Base-by-base conservation (phyloP, 2,113 vertebrate genomes). In the Haliaeetus leucogaster region DNA sequence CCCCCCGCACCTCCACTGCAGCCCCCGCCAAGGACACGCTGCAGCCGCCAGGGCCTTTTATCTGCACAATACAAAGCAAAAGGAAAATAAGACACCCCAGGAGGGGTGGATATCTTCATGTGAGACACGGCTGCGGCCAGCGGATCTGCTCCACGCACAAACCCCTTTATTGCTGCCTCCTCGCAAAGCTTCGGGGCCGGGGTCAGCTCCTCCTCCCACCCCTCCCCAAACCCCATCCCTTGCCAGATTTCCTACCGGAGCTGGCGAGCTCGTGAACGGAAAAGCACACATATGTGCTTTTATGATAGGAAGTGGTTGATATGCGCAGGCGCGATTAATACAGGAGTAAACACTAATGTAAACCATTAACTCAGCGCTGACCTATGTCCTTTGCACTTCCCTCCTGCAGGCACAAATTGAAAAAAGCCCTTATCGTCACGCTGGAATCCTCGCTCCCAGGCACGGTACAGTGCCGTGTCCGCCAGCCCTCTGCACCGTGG, bases 361-460 rank as follows among this genome's bases (percentile, higher is more conserved):
- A 96, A 95, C 82, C 92, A 97, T 97, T 97, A 97, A 97, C 95
- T 91, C 79, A 2, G 76, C 26, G 1, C 93, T 72, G 89, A 87
- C 94, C 94, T 92, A 2, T 10, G 83, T 40, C 87, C 97, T 89
- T 15, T 85, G 93, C 32, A 15, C 86, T 30, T 66, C 76, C 53
- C 55, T 80, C 52, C 67, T 15, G 20, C 83, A 32, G 43, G 38
- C 53, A 55, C 62, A 65, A 63, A 67, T 45, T 19, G 30, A 48
- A 72, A 72, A 68, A n/a, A 7, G 3, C 77, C 71, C 25, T 40
- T 16, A 32, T 36, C 30, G 2, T 11, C 8, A 1, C 9, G 0
- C 47, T 1, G 2, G 70, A 79, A 15, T n/a, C 40, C n/a, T 30
- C 8, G 1, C 16, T 52, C 6, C 34, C 38, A 3, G 2, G 43